Evolutionary conservation across 2,113 vertebrate species (phyloP), one percentile per base, ranked within the genome.

Genomic region (Muscicapa adusta): DNA sequence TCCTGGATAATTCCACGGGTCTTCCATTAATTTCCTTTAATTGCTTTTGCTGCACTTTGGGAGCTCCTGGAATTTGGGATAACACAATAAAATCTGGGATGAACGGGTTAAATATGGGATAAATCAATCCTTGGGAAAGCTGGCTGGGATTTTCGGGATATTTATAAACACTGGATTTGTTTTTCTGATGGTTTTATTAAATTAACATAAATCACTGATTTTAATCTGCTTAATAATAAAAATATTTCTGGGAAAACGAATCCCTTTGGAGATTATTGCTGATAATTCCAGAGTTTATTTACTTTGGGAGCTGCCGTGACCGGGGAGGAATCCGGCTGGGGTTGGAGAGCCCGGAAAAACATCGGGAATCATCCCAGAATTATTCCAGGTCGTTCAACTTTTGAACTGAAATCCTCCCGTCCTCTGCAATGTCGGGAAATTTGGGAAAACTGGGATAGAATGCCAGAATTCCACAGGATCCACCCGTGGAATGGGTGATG

Each of bases 161-260:
- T 96, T 94, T 82, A 75, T 82, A n/a, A 89, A 42, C 80, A 61
- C 91, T 94, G 95, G 91, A 89, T 89, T 53, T 48, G 50, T 68
- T 92, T 81, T 78, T 38, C 45, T 25, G 2, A 66, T 1, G 11
- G 38, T 48, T 93, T 73, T 45, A 42, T 85, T 63, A 29, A 72
- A 75, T 79, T 56, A 70, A 75, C 38, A 14, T 12, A 90, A 89
- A 34, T 57, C 61, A 6, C 65, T 43, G 86, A 25, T 71, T 10
- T 18, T 24, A 23, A 76, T 74, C 75, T 33, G 68, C 18, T 77
- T 56, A 2, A 2, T 23, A 14, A 63, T 53, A 34, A 60, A 71
- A 82, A 48, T 8, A 45, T 4, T 26, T 9, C 82, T 19, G 29
- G 31, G 79, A 36, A 58, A 71, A 78, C 6, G 0, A 60, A 89